Base-by-base conservation (phyloP, 2,797 vertebrate genomes). In the Ataeniobius toweri region DNA sequence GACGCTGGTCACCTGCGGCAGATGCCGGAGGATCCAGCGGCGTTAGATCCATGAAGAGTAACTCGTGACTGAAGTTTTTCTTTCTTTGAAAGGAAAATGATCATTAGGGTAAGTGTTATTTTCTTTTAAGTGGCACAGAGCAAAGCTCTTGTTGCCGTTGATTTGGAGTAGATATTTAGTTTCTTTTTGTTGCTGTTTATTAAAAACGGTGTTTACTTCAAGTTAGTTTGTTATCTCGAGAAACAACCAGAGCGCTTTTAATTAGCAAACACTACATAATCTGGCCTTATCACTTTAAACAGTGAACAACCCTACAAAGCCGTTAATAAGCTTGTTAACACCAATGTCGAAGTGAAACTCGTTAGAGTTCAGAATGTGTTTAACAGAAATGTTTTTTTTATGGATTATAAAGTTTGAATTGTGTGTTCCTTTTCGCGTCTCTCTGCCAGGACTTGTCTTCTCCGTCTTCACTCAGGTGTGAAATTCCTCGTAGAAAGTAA, bases 401-500 rank as follows among this genome's bases (percentile, higher is more conserved):
- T n/a, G 22, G 65, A 2, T 41, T 6, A 44, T 44, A 16, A 69
- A 16, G 67, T 69, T 46, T 69, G 24, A 44, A 6, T 5, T 3
- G 67, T 18, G 63, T 46, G 44, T 5, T 7, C 18, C 59, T 9
- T 63, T 6, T 36, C 6, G 61, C 31, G 31, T 36, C 8, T 24
- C 14, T 69, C n/a, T 69, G 67, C 6, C 67, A 46, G 39, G 67
- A 44, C 67, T 46, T 69, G 39, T 69, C 65, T 20, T 39, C 39
- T 5, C 58, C 1, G 71, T 46, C 3, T n/a, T 10, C 74, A 18
- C 5, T 2, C 56, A 68, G 71, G 77, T 89, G 86, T 6, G 51
- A 92, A 67, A 92, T 88, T 90, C 85, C 85, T 41, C 80, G 0
- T 7, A 2, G 28, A 16, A 63, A 31, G 31, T 18, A 50, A 50